phyloP scores from a whole-genome alignment of 2,113 vertebrate species.

The Columba janthina region DNA sequence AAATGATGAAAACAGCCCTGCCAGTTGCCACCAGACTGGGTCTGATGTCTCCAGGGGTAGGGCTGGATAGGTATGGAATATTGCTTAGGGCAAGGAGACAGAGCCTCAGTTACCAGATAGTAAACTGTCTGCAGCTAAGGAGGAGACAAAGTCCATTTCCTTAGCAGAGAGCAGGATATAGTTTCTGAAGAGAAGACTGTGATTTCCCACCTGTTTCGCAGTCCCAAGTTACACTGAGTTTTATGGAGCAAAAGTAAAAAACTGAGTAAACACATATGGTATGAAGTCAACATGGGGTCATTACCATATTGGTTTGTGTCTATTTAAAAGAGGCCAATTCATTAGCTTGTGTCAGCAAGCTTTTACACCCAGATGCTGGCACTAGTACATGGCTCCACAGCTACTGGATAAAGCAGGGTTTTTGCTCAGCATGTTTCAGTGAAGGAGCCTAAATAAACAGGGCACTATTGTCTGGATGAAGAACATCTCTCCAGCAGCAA shows the following conservation, averaged over 20 bases:
- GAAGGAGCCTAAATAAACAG: background rate
- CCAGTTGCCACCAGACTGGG: background rate
- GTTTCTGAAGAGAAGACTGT: background rate
- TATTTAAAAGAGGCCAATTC: background rate
- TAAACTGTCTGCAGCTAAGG: background rate
- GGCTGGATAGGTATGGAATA: rapidly evolving
- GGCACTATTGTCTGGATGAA: background rate
- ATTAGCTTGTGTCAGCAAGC: background rate
- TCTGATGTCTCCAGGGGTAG: background rate
- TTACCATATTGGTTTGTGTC: background rate
- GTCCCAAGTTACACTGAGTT: background rate
- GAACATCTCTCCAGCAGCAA: background rate
- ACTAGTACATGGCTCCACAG: background rate
- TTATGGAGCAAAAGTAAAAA: background rate
- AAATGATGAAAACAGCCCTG: background rate
- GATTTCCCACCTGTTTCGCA: background rate
- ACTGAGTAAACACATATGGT: background rate
- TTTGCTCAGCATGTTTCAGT: background rate
- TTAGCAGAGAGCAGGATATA: background rate
- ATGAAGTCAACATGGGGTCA: background rate
- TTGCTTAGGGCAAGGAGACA: background rate
- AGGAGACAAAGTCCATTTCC: background rate
- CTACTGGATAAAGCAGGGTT: background rate
- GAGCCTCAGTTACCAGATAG: background rate
- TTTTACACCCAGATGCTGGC: background rate